Percentiles rank a stretch among this genome's conserved stretches.
phyloP scores from a whole-genome alignment of 2,888 invertebrate species.

The Pecten maximus region DNA sequence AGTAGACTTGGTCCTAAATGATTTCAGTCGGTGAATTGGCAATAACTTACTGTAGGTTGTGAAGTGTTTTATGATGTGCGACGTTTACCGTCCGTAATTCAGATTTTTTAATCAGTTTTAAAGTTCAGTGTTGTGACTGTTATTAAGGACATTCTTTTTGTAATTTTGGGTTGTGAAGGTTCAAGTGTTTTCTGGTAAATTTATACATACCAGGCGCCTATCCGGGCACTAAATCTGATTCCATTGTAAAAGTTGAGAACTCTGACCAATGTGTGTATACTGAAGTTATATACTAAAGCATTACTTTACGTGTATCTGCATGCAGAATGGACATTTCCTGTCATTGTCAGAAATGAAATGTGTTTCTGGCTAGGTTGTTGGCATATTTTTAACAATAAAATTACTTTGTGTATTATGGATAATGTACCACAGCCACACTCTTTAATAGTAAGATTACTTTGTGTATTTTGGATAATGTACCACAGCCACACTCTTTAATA shows the following conservation, averaged over 20 bases:
- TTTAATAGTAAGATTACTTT: too few species aligned
- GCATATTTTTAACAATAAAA: neutral
- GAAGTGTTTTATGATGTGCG: neutral
- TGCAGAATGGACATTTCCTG: too few species aligned
- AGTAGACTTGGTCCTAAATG: neutral
- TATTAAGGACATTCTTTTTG: neutral
- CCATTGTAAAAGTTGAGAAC: too few species aligned
- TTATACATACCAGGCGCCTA: neutral
- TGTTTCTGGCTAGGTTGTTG: too few species aligned
- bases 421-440: neutral
- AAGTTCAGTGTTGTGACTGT: neutral
- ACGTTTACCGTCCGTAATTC: too few species aligned
- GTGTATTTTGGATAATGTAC: neutral
- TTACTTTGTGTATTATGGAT: neutral
- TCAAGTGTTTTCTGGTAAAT: neutral
- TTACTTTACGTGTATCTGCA: too few species aligned
- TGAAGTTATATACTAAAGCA: too few species aligned
- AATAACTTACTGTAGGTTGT: neutral
- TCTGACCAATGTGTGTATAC: neutral
- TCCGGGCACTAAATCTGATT: too few species aligned
- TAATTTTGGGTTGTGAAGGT: neutral
- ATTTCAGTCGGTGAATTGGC: neutral
- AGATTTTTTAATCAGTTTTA: neutral
- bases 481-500: neutral
- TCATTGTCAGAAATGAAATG: too few species aligned